phyloP scores from a whole-genome alignment of 2,888 invertebrate species.

The Amiota communis region DNA sequence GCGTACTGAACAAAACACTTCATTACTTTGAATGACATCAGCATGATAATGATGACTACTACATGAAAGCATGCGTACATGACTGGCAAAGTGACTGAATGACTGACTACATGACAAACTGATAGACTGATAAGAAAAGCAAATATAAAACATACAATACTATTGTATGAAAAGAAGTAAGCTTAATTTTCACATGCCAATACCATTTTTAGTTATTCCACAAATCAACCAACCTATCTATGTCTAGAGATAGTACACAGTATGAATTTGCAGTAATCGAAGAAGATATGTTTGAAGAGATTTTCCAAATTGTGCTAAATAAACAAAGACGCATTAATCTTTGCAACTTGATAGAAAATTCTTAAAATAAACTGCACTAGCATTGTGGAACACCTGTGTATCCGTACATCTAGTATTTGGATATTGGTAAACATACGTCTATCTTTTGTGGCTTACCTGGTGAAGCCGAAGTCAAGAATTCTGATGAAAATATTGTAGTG shows the following conservation, averaged over 20 bases:
- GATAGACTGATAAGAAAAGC: neutral
- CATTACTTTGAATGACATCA: conserved; percentile 47
- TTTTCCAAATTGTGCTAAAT: conserved; percentile 1
- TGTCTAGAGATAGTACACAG: too few species aligned
- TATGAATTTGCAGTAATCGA: too few species aligned
- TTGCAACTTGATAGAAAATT: conserved; percentile 4
- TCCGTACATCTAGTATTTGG: too few species aligned
- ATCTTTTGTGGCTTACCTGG: too few species aligned
- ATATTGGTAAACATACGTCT: too few species aligned
- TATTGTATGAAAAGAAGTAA: too few species aligned
- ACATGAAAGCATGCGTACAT: conserved; percentile 7
- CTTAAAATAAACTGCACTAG: neutral
- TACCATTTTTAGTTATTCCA: too few species aligned
- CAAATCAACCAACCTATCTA: too few species aligned
- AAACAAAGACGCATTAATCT: conserved; percentile 11
- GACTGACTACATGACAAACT: conserved; percentile 21
- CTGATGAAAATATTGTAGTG: neutral
- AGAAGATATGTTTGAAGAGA: neutral
- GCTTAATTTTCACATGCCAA: too few species aligned
- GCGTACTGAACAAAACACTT: conserved; percentile 36
- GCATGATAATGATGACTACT: conserved; percentile 7
- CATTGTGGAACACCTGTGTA: too few species aligned
- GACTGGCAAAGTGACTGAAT: conserved; percentile 18
- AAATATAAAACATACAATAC: too few species aligned
- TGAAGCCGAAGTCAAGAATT: too few species aligned